Evolutionary conservation across 2,888 invertebrate species (phyloP), one percentile per base, ranked within the genome.

Genomic region (Lasius fuliginosus): DNA sequence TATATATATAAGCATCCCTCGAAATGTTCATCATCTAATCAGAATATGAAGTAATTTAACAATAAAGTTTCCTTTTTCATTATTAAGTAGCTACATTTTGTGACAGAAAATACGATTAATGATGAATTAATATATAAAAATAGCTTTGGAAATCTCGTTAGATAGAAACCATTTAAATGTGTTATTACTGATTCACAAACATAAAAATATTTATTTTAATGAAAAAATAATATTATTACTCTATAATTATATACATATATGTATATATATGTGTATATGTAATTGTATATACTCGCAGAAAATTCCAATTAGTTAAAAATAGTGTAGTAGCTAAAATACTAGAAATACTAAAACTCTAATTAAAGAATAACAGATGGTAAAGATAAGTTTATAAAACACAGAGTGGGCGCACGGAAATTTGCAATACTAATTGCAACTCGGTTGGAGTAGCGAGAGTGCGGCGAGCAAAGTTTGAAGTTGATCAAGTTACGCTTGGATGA

Each of bases 401-500:
- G 56, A 60, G 23, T 60, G 46, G 1, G 53, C 58, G 27, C 30
- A 62, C 33, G 73, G 83, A 53, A 75, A 76, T 77, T 83, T 71
- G 73, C 75, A 86, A 85, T 86, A 85, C 69, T 86, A 87, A 91
- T 89, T 85, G 87, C 77, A 76, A 71, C 79, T 86, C 77, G 76
- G 27, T 18, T 83, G 67, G 60, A 56, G 62, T 64, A 85, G 23
- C 15, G 5, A 73, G 42, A 23, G 15, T n/a, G 53, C 8, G 2
- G 87, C 84, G 84, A 73, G 77, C 84, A 27, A 91, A 90, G 77
- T 90, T 88, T 82, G 84, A 77, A 84, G 82, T 74, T 86, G 87
- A 89, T 89, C 86, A 89, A 89, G 83, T 88, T 90, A 85, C 85
- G 60, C 79, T 86, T 56, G 86, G 88, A 90, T 86, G 89, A 89